Evolutionary conservation across 2,113 vertebrate species (phyloP).

Genomic region (Pelusios castaneus): DNA sequence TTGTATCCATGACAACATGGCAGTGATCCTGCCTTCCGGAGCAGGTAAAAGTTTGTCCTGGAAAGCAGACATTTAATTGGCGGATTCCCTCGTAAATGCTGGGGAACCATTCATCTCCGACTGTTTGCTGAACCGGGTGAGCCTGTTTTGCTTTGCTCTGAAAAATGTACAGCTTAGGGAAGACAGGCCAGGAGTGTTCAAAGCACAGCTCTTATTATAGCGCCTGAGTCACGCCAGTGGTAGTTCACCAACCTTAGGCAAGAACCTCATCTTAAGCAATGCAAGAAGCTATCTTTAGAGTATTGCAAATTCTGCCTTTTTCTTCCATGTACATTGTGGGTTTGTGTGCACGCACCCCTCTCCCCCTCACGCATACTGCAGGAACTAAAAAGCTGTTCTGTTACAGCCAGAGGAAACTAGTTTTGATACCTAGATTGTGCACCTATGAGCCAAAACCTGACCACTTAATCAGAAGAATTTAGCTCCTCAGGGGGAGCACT

Average conservation of each 20-base stretch:
- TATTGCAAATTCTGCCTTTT: fast-evolving
- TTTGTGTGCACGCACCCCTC: background rate
- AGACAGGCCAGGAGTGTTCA: background rate
- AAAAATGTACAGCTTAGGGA: background rate
- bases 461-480: background rate
- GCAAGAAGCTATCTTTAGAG: background rate
- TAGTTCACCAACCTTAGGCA: background rate
- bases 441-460: background rate
- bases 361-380: background rate
- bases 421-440: background rate
- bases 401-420: background rate
- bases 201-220: constrained; percentile 35
- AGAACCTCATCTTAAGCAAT: fast-evolving
- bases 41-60: background rate
- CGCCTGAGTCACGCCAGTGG: background rate
- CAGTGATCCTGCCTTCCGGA: fast-evolving
- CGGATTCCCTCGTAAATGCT: background rate
- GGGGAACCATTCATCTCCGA: background rate
- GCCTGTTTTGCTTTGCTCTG: constrained; percentile 10
- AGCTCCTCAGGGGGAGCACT: background rate
- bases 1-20: background rate
- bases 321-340: background rate
- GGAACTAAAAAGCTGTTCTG: background rate
- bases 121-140: background rate
- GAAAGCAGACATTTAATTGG: background rate